Evolutionary conservation across 2,888 invertebrate species (phyloP), one percentile per base, ranked within the genome.

Genomic region (Lacanobia oleracea): DNA sequence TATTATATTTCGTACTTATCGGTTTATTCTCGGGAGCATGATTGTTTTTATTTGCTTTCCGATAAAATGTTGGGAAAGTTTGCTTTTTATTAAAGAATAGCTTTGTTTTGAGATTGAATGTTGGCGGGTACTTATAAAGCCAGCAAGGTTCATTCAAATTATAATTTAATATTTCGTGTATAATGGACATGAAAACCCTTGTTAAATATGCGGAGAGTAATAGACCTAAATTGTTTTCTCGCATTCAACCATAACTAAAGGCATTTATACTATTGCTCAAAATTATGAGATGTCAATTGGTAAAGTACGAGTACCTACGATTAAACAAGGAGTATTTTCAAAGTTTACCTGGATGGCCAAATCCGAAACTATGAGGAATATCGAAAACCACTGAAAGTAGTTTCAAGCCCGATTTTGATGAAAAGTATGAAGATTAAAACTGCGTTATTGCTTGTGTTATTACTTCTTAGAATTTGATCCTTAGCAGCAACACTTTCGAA

Each of bases 161-260:
- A 70, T 67, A 72, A 72, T 63, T 82, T 45, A 53, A 48, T 51
- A 68, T 62, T 77, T 75, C 57, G 21, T 53, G 40, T 65, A 23
- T 67, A 75, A 68, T 61, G 60, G 43, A n/a, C 67, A 57, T 51
- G 23, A 59, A 67, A 69, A 56, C 59, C 60, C 33, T 63, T 76
- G 57, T 59, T 54, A 48, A 67, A 67, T 71, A 79, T 71, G 61
- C 60, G 51, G 59, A 56, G 40, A 48, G 16, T 64, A 67, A 72
- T 67, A 57, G 56, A 45, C 37, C 67, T 59, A 57, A 68, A 75
- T 72, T 61, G 68, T 43, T 68, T 79, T 66, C 27, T 60, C 54
- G 60, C 48, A 67, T 67, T 70, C 53, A 56, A 54, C 54, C 54
- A 60, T 69, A 67, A 53, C 67, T 53, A 50, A 40, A 23, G 18